phyloP scores from a whole-genome alignment of 2,113 vertebrate species.

The Sprattus sprattus region DNA sequence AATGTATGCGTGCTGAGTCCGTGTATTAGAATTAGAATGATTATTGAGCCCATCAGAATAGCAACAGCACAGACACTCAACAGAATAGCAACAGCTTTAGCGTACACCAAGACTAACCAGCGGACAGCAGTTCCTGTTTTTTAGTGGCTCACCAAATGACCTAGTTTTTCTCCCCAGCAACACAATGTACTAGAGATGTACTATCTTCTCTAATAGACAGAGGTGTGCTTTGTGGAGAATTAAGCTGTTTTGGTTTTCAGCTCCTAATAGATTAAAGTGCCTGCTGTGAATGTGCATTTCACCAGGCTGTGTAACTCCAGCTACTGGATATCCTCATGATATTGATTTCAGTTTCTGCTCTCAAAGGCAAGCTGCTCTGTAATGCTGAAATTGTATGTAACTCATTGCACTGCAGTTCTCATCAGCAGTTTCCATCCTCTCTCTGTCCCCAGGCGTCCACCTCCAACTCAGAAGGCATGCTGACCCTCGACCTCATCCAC shows the following conservation, averaged over 20 bases:
- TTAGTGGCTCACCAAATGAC: neutral
- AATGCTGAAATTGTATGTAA: neutral
- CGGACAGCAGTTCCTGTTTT: neutral
- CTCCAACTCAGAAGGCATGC: slow-evolving; percentile 87
- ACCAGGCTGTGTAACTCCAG: neutral
- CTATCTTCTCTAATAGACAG: neutral
- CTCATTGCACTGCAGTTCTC: too few species aligned
- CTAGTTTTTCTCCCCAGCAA: neutral
- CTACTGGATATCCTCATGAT: neutral
- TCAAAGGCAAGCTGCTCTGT: neutral
- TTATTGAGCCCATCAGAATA: neutral
- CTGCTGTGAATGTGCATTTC: neutral
- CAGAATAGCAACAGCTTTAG: neutral
- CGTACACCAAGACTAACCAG: neutral
- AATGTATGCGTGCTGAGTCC: too few species aligned
- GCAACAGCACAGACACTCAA: neutral
- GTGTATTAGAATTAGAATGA: too few species aligned
- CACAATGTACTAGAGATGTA: slow-evolving; percentile 3
- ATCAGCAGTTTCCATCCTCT: neutral
- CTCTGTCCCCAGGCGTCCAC: slow-evolving; percentile 78
- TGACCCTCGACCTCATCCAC: slow-evolving; percentile 94
- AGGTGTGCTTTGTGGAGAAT: neutral
- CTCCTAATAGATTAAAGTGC: neutral
- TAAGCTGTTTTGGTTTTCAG: neutral
- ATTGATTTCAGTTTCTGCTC: neutral